Evolutionary conservation across 2,113 vertebrate genomes (phyloP), one percentile per base, ranked within the genome.

Genomic region (Pogona vitticeps): DNA sequence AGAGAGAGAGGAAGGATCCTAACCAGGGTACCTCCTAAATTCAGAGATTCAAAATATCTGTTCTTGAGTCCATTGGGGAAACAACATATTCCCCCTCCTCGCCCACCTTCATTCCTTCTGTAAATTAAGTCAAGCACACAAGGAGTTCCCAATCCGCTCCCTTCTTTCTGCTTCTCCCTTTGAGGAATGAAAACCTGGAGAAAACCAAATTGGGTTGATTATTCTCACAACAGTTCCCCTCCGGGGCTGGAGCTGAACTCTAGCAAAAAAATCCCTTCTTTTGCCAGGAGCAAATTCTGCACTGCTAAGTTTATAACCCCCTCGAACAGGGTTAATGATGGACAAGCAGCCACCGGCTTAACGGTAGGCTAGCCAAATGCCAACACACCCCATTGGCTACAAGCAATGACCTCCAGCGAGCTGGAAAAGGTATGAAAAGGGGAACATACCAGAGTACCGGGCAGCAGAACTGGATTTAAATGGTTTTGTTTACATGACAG

Each of bases 241-340:
- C 4, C 14, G 72, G 36, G 56, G 28, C 71, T 38, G 70, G 23
- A 59, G 36, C 70, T 73, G 33, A 38, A 70, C 70, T 63, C 28
- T 65, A 63, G 82, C 70, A 84, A 84, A 83, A 40, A 26, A 59
- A 23, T 28, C 42, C 20, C 18, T 36, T 67, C 36, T 40, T 31
- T 73, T 46, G 83, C 83, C 83, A 36, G 61, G 18, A 67, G 83
- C 73, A 23, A 85, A 76, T 76, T 85, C 40, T 77, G 83, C 83
- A 76, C 52, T 31, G 73, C 40, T 85, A 72, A 76, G 83, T 77
- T 82, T 52, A 82, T 38, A 75, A 82, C n/a, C 79, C 85, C 59
- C n/a, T 67, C 31, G 76, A 59, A 67, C 65, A 52, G 71, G 71
- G 40, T 76, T 82, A 76, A 82, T 40, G 79, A 82, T 65, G n/a